Conservation (phyloP, 1,140 invertebrate genomes). For the Trichonephila clavata region DNA sequence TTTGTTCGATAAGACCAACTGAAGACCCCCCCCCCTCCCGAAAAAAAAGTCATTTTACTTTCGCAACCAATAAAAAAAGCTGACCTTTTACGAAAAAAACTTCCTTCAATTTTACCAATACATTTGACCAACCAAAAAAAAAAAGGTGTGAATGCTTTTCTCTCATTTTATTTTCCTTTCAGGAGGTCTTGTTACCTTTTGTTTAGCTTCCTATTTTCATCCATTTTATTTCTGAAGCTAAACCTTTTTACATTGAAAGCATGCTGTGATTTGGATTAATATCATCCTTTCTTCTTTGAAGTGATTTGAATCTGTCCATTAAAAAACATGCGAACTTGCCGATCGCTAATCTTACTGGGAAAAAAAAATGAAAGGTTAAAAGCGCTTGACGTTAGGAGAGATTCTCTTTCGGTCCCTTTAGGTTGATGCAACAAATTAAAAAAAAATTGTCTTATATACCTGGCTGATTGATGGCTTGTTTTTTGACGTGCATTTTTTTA, state of each 20-base stretch:
- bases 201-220: not conserved
- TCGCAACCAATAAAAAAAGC: too few relatives aligned
- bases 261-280: not conserved
- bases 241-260: not conserved
- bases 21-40: too few relatives aligned
- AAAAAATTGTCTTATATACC: not conserved
- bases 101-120: too few relatives aligned
- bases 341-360: not conserved
- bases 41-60: too few relatives aligned
- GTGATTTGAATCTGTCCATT: constrained; percentile 9
- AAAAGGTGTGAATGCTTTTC: not conserved
- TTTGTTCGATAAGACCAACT: too few relatives aligned
- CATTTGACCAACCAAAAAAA: too few relatives aligned
- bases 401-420: not conserved
- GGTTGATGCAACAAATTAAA: not conserved
- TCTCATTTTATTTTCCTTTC: not conserved
- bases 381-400: not conserved
- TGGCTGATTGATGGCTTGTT: not conserved
- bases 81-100: too few relatives aligned
- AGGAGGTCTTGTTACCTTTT: not conserved
- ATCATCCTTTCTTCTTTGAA: not conserved
- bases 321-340: not conserved
- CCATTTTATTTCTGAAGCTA: not conserved
- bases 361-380: not conserved
- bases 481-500: not conserved